Evolutionary conservation across 2,797 vertebrate species (phyloP), one percentile per base, ranked within the genome.

Genomic region (Hippopotamyrus pictus): DNA sequence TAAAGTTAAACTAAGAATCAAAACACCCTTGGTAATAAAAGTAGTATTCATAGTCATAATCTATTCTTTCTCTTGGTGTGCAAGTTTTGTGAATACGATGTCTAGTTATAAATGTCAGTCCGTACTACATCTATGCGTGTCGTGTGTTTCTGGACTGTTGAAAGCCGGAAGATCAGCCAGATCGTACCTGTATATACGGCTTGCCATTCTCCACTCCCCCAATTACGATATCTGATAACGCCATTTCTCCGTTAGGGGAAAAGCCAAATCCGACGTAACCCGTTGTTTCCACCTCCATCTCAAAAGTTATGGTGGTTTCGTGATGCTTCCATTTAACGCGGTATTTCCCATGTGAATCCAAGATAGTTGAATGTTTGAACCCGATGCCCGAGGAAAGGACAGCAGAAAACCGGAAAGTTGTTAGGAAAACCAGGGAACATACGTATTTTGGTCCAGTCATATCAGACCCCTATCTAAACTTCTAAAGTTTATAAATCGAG

Each of bases 261-360:
- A 97, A 95, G 87, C 97, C 97, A 91, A 97, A 96, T 90, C 97
- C 97, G 89, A 97, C 93, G 93, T 97, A 97, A 91, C 97, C 97
- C 8, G 88, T 92, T 3, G 97, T 96, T 93, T 96, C 95, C 93
- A 96, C 97, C 93, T 97, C 96, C 59, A 96, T 92, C 91, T 95
- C 95, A 88, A 97, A 94, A 48, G 95, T 94, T 33, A 97, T 93
- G 59, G 91, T 90, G 89, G 88, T 92, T 90, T 93, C 95, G 87
- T 94, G 92, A 57, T 90, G 94, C 41, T 93, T 94, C 97, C 97
- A 97, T 88, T 50, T 94, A 62, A 97, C 89, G 87, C 91, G 92
- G 93, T 95, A 97, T 8, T 93, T 94, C 89, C 94, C 95, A 73
- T 95, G 94, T 5, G 94, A 91, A 94, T 97, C 97, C 86, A 97